phyloP scores from a whole-genome alignment of 2,113 vertebrate species.

The Catharus bicknelli region DNA sequence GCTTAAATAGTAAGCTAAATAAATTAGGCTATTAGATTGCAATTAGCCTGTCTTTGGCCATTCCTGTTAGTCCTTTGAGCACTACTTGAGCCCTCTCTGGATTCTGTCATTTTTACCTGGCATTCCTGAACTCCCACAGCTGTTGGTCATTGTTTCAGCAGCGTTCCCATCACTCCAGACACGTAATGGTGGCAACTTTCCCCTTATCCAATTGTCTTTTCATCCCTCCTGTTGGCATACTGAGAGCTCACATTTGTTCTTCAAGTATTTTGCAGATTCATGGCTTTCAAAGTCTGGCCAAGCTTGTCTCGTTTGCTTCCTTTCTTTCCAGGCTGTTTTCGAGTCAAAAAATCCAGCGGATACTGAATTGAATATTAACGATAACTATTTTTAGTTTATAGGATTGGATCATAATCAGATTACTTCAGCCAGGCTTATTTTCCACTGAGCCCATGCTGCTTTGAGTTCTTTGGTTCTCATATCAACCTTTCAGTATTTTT shows the following conservation, averaged over 20 bases:
- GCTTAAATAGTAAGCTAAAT: slow-evolving; percentile 5
- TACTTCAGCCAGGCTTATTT: slow-evolving; percentile 33
- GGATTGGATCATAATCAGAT: slow-evolving; percentile 28
- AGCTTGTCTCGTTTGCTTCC: background rate
- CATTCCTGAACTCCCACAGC: fast-evolving
- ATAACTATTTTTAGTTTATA: slow-evolving; percentile 30
- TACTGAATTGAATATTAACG: background rate
- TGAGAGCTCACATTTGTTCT: background rate
- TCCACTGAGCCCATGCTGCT: background rate
- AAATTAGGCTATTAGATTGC: background rate
- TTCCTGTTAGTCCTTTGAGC: background rate
- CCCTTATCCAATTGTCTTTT: background rate
- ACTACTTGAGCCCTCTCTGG: background rate
- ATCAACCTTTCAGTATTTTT: background rate
- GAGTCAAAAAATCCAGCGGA: background rate
- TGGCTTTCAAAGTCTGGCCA: background rate
- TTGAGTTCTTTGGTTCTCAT: background rate
- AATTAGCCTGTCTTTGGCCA: background rate
- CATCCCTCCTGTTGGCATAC: background rate
- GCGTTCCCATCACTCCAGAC: background rate
- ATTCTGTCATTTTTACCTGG: background rate
- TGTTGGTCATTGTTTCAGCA: fast-evolving
- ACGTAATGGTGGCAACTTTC: fast-evolving
- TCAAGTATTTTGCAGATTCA: background rate
- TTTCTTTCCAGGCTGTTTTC: background rate